Conservation (phyloP, 2,888 invertebrate genomes). For the Aethes cnicana region DNA sequence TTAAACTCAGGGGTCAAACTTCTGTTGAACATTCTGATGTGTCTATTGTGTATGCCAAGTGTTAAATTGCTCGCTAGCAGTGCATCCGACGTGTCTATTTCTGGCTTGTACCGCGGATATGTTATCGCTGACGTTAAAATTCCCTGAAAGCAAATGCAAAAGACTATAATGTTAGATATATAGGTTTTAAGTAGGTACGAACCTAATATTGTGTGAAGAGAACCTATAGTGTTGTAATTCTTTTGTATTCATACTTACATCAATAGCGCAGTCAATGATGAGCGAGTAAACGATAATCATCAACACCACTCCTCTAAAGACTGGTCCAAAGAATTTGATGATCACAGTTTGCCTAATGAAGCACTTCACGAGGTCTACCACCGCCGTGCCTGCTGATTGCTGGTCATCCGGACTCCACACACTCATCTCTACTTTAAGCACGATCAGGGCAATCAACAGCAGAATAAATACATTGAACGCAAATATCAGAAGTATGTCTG, state of each 20-base stretch:
- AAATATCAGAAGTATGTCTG: slow-evolving; percentile 54
- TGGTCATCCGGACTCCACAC: slow-evolving; percentile 48
- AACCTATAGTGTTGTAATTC: background rate
- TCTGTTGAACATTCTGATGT: slow-evolving; percentile 57
- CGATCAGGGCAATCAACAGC: slow-evolving; percentile 49
- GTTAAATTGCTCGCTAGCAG: slow-evolving; percentile 57
- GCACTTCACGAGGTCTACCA: slow-evolving; percentile 65
- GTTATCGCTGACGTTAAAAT: slow-evolving; percentile 70
- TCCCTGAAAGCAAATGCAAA: slow-evolving; percentile 55
- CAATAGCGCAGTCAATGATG: slow-evolving; percentile 68
- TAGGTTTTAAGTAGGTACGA: too few relatives aligned
- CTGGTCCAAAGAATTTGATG: slow-evolving; percentile 60
- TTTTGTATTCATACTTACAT: slow-evolving; percentile 58
- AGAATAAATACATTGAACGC: slow-evolving; percentile 51
- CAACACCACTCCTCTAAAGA: slow-evolving; percentile 58
- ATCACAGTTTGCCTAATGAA: slow-evolving; percentile 70
- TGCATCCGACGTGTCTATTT: slow-evolving; percentile 53
- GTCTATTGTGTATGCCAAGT: slow-evolving; percentile 63
- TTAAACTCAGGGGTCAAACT: slow-evolving; percentile 48
- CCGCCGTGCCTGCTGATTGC: slow-evolving; percentile 46
- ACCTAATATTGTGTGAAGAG: background rate
- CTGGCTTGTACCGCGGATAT: slow-evolving; percentile 60
- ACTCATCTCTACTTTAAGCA: slow-evolving; percentile 55
- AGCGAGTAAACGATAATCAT: slow-evolving; percentile 67
- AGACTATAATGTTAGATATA: background rate